Conservation (phyloP, 2,113 vertebrate species). For the Motacilla tschutschensis region DNA sequence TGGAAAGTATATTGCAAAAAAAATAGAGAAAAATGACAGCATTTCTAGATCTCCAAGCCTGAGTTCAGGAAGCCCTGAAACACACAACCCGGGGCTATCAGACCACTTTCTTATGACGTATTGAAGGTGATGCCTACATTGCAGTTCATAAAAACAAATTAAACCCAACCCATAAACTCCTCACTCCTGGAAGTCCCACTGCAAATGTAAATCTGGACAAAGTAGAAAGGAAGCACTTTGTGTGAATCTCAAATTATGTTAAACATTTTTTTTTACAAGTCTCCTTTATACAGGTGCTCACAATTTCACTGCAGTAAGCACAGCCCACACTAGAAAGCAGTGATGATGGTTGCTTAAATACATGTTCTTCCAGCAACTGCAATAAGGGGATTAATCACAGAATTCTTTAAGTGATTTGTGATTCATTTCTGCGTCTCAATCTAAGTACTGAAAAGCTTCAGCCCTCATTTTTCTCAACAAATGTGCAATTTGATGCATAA, state of each 20-base stretch:
- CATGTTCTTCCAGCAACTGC: not conserved
- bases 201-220: not conserved
- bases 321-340: not conserved
- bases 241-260: not conserved
- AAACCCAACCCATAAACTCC: not conserved
- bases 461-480: not conserved
- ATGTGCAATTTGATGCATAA: not conserved
- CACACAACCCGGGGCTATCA: not conserved
- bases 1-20: not conserved
- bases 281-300: not conserved
- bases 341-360: not conserved
- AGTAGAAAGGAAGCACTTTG: not conserved
- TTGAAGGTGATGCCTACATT: not conserved
- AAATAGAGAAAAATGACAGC: not conserved
- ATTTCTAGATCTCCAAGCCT: not conserved
- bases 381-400: not conserved
- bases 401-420: not conserved
- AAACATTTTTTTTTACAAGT: not conserved
- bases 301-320: not conserved
- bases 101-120: not conserved
- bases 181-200: not conserved
- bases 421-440: constrained; percentile 29
- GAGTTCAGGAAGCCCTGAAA: not conserved
- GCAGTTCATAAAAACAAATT: not conserved
- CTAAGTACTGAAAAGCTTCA: constrained; percentile 20